These are phyloP conservation scores for Delichon dasypus DNA, from an alignment of 2,797 vertebrate genomes.

Conservation along the genomic window DNA sequence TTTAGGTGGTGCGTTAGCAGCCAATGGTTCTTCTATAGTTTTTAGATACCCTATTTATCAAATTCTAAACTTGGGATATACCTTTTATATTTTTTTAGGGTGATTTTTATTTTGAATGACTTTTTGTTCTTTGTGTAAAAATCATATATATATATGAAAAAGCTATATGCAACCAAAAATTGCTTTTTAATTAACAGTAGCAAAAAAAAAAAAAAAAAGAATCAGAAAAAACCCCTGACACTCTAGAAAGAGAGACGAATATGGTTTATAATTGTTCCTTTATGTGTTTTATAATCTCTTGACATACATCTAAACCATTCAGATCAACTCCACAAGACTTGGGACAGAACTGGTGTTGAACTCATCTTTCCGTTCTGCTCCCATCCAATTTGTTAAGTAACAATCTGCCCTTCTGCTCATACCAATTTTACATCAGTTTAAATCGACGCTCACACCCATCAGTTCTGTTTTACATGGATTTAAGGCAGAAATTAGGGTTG, in stretches of 20 bases:
- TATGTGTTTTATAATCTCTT: background rate
- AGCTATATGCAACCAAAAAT: background rate
- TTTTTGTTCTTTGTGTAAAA: background rate
- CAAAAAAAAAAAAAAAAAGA: background rate
- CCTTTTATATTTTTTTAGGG: background rate
- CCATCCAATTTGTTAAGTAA: background rate
- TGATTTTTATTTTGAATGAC: background rate
- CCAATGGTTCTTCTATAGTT: background rate
- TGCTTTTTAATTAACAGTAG: background rate
- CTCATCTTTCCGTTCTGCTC: background rate
- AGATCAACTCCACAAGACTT: background rate
- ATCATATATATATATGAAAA: background rate
- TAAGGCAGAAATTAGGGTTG: background rate
- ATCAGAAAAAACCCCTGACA: background rate
- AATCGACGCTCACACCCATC: background rate
- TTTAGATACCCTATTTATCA: background rate
- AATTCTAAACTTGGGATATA: background rate
- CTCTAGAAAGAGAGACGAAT: background rate
- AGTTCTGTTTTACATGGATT: background rate
- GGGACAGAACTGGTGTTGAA: background rate
- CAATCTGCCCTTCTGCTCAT: background rate
- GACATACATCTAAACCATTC: background rate
- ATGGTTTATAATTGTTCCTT: background rate
- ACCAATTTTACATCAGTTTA: background rate
- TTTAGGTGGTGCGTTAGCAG: constrained; percentile 1